Conservation (phyloP, 2,113 vertebrate species). For the Notarius lentiginosus region DNA sequence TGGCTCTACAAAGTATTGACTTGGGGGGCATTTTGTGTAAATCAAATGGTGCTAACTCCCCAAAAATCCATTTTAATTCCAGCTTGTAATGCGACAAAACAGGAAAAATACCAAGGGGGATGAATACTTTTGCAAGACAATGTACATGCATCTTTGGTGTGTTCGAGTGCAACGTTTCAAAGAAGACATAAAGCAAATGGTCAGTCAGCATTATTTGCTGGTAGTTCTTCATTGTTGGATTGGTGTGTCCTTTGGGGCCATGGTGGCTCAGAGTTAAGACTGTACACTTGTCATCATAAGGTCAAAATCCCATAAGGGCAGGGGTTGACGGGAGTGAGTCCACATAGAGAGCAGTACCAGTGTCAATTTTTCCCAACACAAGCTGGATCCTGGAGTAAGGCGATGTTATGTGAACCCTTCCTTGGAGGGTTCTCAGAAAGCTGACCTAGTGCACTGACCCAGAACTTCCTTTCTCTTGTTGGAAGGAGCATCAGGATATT, state of each 20-base stretch:
- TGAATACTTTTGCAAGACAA: too few species aligned
- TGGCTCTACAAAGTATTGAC: too few species aligned
- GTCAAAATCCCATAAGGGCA: neutral
- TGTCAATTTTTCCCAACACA: neutral
- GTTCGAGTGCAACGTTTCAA: neutral
- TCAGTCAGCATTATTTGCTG: neutral
- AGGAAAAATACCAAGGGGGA: too few species aligned
- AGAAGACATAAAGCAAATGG: neutral
- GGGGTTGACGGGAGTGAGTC: neutral
- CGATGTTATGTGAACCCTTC: neutral
- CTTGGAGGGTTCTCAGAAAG: neutral
- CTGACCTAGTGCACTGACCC: neutral
- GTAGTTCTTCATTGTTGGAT: neutral
- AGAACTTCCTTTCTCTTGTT: neutral
- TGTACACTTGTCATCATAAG: neutral
- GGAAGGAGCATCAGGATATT: neutral
- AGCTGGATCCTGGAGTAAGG: neutral
- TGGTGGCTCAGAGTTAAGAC: neutral
- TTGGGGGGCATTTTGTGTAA: too few species aligned
- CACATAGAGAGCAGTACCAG: too few species aligned
- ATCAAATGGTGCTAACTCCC: too few species aligned
- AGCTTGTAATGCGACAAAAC: too few species aligned
- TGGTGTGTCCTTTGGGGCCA: neutral
- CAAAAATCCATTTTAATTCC: too few species aligned
- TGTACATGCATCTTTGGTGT: neutral